Evolutionary conservation across 2,888 invertebrate genomes (phyloP).

Genomic region (Agonopterix arenella): DNA sequence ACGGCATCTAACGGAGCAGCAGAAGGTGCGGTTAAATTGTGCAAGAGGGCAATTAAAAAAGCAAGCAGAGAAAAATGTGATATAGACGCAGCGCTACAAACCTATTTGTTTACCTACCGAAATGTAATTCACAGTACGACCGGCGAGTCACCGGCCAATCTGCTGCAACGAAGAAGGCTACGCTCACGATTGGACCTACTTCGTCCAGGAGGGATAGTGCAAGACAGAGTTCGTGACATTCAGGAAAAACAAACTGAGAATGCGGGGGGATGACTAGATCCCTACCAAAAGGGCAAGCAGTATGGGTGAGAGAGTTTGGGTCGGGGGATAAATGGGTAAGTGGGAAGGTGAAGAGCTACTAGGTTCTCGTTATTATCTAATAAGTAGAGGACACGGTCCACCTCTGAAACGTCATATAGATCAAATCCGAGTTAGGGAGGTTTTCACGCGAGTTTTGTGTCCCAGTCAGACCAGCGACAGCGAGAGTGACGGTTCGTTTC

Average conservation of each 20-base stretch:
- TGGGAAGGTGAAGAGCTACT: too few species aligned
- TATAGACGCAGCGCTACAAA: neutral
- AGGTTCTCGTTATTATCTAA: too few species aligned
- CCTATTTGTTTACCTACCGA: neutral
- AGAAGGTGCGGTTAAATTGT: too few species aligned
- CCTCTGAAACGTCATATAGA: too few species aligned
- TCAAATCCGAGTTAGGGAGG: too few species aligned
- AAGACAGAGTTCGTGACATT: neutral
- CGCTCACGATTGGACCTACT: neutral
- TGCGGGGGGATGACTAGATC: neutral
- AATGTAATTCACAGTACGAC: neutral
- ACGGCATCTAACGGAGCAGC: constrained; percentile 13
- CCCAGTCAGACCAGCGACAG: too few species aligned
- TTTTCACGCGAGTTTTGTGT: too few species aligned
- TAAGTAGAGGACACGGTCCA: too few species aligned
- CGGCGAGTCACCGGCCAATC: neutral
- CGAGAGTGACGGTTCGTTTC: too few species aligned
- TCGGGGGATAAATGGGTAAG: too few species aligned
- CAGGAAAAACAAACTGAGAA: neutral
- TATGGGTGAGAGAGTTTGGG: too few species aligned
- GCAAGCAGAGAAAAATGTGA: neutral
- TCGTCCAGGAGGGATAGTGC: neutral
- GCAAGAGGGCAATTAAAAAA: constrained; percentile 6
- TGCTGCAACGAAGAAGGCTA: neutral
- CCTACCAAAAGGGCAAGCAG: too few species aligned